Evolutionary conservation across 2,888 invertebrate species (phyloP), one percentile per base, ranked within the genome.

Genomic region (Colletes collaris): DNA sequence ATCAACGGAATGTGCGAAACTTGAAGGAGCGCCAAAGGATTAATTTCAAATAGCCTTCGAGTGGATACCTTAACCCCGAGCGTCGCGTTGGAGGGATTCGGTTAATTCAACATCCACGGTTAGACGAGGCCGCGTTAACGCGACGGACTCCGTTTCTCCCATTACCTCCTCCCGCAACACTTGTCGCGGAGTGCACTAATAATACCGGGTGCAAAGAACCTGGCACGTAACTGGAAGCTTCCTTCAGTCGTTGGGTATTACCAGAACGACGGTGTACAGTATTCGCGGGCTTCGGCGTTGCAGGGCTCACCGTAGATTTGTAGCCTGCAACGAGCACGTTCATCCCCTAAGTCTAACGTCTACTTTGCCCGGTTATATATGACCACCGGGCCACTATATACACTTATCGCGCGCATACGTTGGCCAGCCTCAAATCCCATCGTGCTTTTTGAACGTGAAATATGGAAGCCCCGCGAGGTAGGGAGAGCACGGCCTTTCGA

Each of bases 271-370:
- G 79, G 35, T 72, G 74, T 82, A 81, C 71, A 69, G 82, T 86
- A 83, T 80, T 86, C 86, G 86, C 83, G 81, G 68, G 82, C 70
- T 78, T 84, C 82, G 81, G 84, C 86, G 81, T 85, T 80, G 81
- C 82, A 66, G 71, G 86, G 89, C 90, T 90, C 89, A 87, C 83
- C 86, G 86, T 91, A 91, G 90, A 90, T 91, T 91, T 91, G 91
- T 91, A 89, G 90, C 90, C 86, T 79, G 87, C 86, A 88, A 90
- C 87, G 89, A 85, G 86, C 90, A 89, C 89, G 89, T 89, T 90
- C 89, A 86, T 90, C 90, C 88, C 89, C 86, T 90, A 88, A 89
- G 89, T 89, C 89, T 89, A 85, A 87, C 86, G 89, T 89, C 89
- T 88, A 86, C 86, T 84, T 84, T 81, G 80, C 86, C 81, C 80